These are phyloP conservation scores for Druon quercuslanigerum DNA, from an alignment of 1,140 invertebrate species.

Conservation along the genomic window DNA sequence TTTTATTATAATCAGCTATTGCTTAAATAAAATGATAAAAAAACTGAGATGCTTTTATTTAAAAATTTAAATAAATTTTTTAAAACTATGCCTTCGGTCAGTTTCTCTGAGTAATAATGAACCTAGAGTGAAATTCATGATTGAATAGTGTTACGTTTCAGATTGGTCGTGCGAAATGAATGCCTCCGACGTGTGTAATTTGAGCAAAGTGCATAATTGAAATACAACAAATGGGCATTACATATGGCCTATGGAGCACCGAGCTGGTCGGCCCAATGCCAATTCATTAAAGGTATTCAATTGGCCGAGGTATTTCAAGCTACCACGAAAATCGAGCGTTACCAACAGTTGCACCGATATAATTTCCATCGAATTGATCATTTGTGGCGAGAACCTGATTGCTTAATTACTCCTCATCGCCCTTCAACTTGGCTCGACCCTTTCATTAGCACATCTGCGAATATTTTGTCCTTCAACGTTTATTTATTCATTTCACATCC, in stretches of 20 bases:
- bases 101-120: neutral
- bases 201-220: slow-evolving; percentile 42
- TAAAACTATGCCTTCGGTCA: neutral
- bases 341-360: slow-evolving; percentile 17
- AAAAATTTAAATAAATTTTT: no score
- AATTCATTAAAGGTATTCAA: slow-evolving; percentile 51
- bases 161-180: slow-evolving; percentile 27
- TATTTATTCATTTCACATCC: no score
- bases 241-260: slow-evolving; percentile 29
- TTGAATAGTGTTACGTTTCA: slow-evolving; percentile 24
- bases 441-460: neutral
- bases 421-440: slow-evolving; percentile 21
- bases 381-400: slow-evolving; percentile 47
- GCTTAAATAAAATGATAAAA: no score
- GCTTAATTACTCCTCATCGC: slow-evolving; percentile 51
- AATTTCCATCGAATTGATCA: slow-evolving; percentile 46
- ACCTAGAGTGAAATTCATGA: neutral
- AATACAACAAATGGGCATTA: slow-evolving; percentile 49
- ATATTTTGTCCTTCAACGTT: neutral
- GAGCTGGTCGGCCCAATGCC: slow-evolving; percentile 29
- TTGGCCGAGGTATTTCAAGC: slow-evolving; percentile 35
- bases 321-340: slow-evolving; percentile 23
- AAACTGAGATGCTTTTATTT: neutral
- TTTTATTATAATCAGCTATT: no score
- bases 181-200: slow-evolving; percentile 32